Conservation (phyloP, 2,888 invertebrate species). For the Drosophila bunnanda region DNA sequence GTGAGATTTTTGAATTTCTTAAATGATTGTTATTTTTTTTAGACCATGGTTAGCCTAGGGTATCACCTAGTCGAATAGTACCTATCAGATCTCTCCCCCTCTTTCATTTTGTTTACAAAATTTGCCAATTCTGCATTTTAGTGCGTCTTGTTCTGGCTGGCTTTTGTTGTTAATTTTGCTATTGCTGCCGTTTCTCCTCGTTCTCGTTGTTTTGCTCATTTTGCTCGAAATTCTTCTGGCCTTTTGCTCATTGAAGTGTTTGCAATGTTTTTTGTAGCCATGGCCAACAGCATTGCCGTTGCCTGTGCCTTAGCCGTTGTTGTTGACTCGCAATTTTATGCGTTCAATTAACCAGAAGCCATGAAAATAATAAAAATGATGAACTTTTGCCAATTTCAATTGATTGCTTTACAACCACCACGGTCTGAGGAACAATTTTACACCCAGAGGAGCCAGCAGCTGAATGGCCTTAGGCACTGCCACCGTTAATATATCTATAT, state of each 20-base stretch:
- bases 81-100: background rate
- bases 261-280: conserved; percentile 54
- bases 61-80: background rate
- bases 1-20: too few species aligned
- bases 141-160: conserved; percentile 35
- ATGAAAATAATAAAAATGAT: conserved; percentile 64
- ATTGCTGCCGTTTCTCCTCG: conserved; percentile 21
- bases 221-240: conserved; percentile 23
- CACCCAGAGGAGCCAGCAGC: conserved; percentile 6
- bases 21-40: too few species aligned
- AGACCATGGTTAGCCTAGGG: background rate
- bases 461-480: conserved; percentile 19
- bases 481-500: background rate
- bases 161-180: conserved; percentile 23
- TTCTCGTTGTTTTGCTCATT: conserved; percentile 26
- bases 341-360: conserved; percentile 73
- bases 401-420: conserved; percentile 55
- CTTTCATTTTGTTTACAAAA: conserved; percentile 45
- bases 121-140: conserved; percentile 42
- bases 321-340: conserved; percentile 56
- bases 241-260: conserved; percentile 56
- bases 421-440: background rate
- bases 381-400: conserved; percentile 65
- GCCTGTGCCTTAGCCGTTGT: conserved; percentile 13
- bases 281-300: conserved; percentile 35